Evolutionary conservation across 2,797 vertebrate species (phyloP), one percentile per base, ranked within the genome.

Genomic region (Podarcis siculus): DNA sequence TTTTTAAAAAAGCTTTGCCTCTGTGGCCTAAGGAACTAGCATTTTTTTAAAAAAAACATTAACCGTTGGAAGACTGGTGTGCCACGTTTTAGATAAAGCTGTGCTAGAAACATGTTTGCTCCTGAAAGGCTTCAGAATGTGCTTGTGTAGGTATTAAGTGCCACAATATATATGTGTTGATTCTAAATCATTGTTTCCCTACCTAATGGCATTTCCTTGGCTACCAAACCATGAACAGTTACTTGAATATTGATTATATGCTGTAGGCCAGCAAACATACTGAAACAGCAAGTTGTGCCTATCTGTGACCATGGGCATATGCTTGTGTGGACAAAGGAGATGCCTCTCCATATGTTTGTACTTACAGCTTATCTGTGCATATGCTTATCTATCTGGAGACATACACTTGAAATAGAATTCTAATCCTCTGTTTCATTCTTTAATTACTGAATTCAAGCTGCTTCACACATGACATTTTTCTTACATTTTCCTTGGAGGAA

Each of bases 231-330:
- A 12, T 1, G 67, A 89, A 5, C 77, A 76, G 80, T 87, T 78
- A 61, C 49, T 87, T 83, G 88, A 87, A 87, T 42, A 82, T 35
- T 27, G 89, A 39, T 83, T 83, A 13, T 77, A 91, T 86, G 87
- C 82, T 85, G 88, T 78, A 87, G 91, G 86, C 86, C 94, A 95
- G 55, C 83, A 94, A 88, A 15, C 85, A 78, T 89, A 85, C 73
- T 82, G 89, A 72, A 91, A 37, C 3, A 0, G 5, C 0, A 82
- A 78, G 45, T 66, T 42, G 32, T 81, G 42, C 2, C 55, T 42
- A 0, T 67, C 37, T 85, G 72, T 30, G 12, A 72, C 64, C 21
- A 64, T 39, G 30, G 71, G 0, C 17, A 5, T 58, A n/a, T 84
- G 61, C 3, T 0, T 49, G 12, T 76, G 58, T 83, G 85, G 58